Evolutionary conservation across 2,113 vertebrate genomes (phyloP), one percentile per base, ranked within the genome.

Genomic region (Cottus gobio): DNA sequence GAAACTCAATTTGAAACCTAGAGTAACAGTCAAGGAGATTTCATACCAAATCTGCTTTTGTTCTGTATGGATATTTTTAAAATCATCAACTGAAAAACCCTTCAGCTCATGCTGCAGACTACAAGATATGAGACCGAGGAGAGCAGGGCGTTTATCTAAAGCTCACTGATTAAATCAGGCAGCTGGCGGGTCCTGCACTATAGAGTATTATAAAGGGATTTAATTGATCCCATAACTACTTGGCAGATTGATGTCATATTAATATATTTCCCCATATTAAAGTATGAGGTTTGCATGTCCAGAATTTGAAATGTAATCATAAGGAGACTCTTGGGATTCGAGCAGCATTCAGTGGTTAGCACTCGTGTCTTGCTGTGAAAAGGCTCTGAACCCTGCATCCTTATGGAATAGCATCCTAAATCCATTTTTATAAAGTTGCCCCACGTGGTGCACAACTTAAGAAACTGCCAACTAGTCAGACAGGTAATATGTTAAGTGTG

Each of bases 291-390:
- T 64, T 80, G 31, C 74, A 69, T 15, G 48, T 31, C 36, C 74
- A 58, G 77, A 90, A 84, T 87, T 71, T 71, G 37, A 82, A 89
- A 85, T 84, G 2, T 75, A 72, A 88, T 60, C 22, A 57, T 70
- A 80, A 62, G 31, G 34, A 61, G 48, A 83, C 75, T 88, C 36
- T 63, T 20, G 16, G 73, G 79, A 73, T 75, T 62, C 42, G 61
- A 77, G 58, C 69, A 28, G 31, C 26, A 24, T 73, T 68, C 46
- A 36, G 62, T 26, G 30, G 30, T 57, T 71, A n/a, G 42, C 10
- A 11, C 20, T 74, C 20, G 72, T 0, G 4, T 8, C 61, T 71
- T 1, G 31, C 61, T 26, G 56, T 20, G 12, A 44, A 39, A 57
- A 28, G 11, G 28, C 77, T 82, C 10, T 26, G 56, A 57, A 46